phyloP scores from a whole-genome alignment of 2,888 invertebrate species.

The Epsilonema sp. region DNA sequence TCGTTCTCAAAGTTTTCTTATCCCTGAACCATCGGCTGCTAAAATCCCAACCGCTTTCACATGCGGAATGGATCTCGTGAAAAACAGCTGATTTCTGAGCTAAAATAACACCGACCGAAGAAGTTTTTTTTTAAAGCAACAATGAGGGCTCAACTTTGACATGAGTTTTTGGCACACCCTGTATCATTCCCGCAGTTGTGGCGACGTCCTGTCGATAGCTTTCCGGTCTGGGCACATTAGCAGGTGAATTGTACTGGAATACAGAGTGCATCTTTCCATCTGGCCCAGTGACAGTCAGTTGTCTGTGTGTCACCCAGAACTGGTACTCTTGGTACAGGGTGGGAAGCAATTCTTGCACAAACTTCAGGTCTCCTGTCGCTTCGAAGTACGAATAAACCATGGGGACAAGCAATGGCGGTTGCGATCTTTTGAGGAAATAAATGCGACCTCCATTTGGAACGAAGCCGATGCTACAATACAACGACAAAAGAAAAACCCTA shows the following conservation, averaged over 20 bases:
- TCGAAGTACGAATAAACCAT: slow-evolving; percentile 61
- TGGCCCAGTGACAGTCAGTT: too few relatives aligned
- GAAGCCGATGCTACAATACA: slow-evolving; percentile 25
- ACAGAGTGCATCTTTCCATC: slow-evolving; percentile 42
- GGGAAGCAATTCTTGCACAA: slow-evolving; percentile 15
- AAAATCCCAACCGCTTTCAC: too few relatives aligned
- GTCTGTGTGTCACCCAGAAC: slow-evolving; percentile 56
- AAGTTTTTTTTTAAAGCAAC: too few relatives aligned
- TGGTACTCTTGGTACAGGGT: slow-evolving; percentile 35
- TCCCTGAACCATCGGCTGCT: too few relatives aligned
- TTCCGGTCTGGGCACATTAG: slow-evolving; percentile 53
- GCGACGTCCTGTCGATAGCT: slow-evolving; percentile 47
- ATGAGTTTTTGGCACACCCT: too few relatives aligned
- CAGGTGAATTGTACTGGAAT: slow-evolving; percentile 42
- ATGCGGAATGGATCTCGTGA: too few relatives aligned
- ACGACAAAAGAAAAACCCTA: too few relatives aligned
- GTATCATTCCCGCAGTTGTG: too few relatives aligned
- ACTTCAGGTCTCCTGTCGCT: slow-evolving; percentile 39
- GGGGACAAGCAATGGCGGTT: slow-evolving; percentile 36
- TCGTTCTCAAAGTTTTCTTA: too few relatives aligned
- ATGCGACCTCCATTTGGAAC: slow-evolving; percentile 70
- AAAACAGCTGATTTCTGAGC: slow-evolving; percentile 15
- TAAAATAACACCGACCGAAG: too few relatives aligned
- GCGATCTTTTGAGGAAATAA: slow-evolving; percentile 44
- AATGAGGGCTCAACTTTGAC: too few relatives aligned